Evolutionary conservation across 2,113 vertebrate genomes (phyloP).

Genomic region (Takifugu bimaculatus): DNA sequence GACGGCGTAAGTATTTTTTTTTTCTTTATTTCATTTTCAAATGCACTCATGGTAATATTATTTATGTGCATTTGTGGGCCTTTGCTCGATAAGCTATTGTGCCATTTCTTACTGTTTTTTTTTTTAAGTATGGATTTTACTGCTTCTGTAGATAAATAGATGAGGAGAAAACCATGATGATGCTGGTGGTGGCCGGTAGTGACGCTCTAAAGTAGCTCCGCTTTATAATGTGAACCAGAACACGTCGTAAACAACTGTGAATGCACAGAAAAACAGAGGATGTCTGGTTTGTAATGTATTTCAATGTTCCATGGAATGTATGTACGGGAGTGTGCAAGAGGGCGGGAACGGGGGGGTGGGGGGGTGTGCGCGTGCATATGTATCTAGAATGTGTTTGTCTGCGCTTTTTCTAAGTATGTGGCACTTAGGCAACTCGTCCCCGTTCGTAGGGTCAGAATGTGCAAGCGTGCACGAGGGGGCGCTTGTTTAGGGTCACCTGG

Average conservation of each 20-base stretch:
- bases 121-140: conserved; percentile 56
- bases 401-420: conserved; percentile 68
- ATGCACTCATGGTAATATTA: conserved; percentile 51
- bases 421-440: conserved; percentile 73
- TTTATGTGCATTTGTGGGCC: conserved; percentile 62
- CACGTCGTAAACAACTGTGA: conserved; percentile 50
- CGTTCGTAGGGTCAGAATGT: conserved; percentile 77
- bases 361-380: conserved; percentile 48
- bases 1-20: conserved; percentile 57
- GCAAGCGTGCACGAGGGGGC: conserved; percentile 65
- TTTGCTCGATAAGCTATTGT: conserved; percentile 65
- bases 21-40: conserved; percentile 44
- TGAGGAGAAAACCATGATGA: background rate
- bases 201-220: too few species aligned
- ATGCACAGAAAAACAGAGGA: conserved; percentile 29
- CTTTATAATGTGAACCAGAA: conserved; percentile 22
- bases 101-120: conserved; percentile 43
- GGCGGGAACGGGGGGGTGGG: background rate
- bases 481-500: conserved; percentile 55
- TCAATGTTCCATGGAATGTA: conserved; percentile 63
- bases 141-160: conserved; percentile 57
- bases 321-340: conserved; percentile 6
- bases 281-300: conserved; percentile 63
- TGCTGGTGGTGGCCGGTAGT: too few species aligned
- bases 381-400: conserved; percentile 64